Base-by-base conservation (phyloP, 2,797 vertebrate genomes). In the Pangasius macronema region DNA sequence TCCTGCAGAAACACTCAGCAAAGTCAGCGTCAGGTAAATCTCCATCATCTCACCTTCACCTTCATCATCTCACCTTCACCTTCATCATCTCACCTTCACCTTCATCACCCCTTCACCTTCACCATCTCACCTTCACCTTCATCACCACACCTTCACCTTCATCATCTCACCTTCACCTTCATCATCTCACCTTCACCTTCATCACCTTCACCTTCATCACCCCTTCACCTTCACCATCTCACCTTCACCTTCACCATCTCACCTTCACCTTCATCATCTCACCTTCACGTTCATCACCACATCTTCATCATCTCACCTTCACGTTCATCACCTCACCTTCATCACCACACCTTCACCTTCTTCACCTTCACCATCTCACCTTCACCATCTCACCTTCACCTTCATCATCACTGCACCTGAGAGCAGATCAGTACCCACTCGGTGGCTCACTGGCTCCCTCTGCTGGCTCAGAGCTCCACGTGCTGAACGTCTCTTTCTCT, bases 1-100 rank as follows among this genome's bases (percentile, higher is more conserved):
- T 98, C 91, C 96, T 99, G 90, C 98, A 99, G 92, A 99, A 98
- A 92, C 97, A 98, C 92, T 96, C 97, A 88, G 93, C 95, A 90
- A 99, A 97, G 93, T 96, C 96, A 89, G 95, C 97, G 88, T 96
- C 97, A 96, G 97, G 98, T 99, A 96, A 95, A 76, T 36, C 46
- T 42, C 36, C 46, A 53, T 27, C 16, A 70, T 13, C 63, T 68
- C 53, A 5, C n/a, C 65, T 13, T 27, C 11, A 16, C 9, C 24
- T n/a, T n/a, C 11, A 27, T 8, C 72, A 30, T 14, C 8, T 46
- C 65, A 67, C 18, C 18, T 24, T 65, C 24, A 14, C 5, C 16
- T 3, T 72, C 36, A 42, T 7, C 30, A 70, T 70, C 33, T 22
- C 33, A 1, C 14, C 30, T 16, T 53, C 51, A 13, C 4, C 49